phyloP scores from a whole-genome alignment of 2,797 vertebrate genomes.

The Phrynocephalus forsythii region DNA sequence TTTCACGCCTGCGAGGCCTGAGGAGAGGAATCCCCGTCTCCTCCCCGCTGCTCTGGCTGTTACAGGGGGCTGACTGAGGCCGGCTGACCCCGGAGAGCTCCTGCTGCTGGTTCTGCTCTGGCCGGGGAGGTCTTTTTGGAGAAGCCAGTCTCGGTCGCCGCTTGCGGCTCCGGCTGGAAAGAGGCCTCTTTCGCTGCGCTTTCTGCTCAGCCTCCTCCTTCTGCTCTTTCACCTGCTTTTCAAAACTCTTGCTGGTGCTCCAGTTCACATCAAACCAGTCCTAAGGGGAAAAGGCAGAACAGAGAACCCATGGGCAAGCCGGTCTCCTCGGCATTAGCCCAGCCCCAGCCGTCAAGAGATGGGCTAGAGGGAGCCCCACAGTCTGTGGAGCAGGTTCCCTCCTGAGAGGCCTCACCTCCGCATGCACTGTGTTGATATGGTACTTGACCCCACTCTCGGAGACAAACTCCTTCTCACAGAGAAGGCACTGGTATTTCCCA shows the following conservation, averaged over 20 bases:
- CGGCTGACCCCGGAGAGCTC: constrained; percentile 65
- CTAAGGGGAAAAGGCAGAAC: constrained; percentile 73
- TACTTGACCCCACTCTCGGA: constrained; percentile 97
- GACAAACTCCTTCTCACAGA: constrained; percentile 94
- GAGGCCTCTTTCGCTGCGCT: constrained; percentile 73
- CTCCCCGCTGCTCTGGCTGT: constrained; percentile 39
- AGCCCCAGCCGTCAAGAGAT: too few relatives aligned
- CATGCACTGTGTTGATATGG: constrained; percentile 94
- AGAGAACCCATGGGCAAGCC: not conserved
- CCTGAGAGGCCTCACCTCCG: constrained; percentile 82
- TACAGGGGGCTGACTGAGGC: constrained; percentile 25
- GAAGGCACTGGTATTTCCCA: constrained; percentile 93
- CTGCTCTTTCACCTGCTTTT: constrained; percentile 87
- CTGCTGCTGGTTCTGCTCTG: constrained; percentile 59
- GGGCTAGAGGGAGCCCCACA: not conserved
- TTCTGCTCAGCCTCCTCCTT: constrained; percentile 82
- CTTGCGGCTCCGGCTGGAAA: constrained; percentile 57
- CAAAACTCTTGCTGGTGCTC: constrained; percentile 88
- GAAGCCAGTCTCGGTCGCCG: constrained; percentile 55
- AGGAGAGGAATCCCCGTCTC: constrained; percentile 49
- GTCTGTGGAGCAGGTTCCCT: not conserved
- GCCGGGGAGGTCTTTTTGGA: constrained; percentile 58
- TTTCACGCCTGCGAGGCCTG: not conserved
- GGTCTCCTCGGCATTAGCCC: too few relatives aligned
- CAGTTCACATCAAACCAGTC: constrained; percentile 93